Conservation (phyloP, 2,888 invertebrate genomes). For the Hirtodrosophila alboralis region DNA sequence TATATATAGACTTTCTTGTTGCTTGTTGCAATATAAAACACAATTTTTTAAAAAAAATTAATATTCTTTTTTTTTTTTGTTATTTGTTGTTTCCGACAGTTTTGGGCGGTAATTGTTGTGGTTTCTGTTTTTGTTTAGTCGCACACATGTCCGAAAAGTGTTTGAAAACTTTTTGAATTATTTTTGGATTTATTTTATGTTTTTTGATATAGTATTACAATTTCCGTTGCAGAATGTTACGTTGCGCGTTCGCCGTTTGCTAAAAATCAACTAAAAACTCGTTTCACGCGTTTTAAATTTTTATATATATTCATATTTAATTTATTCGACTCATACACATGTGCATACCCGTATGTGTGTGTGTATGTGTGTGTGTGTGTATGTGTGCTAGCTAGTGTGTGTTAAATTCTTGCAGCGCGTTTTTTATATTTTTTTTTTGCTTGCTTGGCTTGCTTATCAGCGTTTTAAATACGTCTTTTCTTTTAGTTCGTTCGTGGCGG, state of each 20-base stretch:
- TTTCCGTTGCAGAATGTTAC: conserved; percentile 31
- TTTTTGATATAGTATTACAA: conserved; percentile 34
- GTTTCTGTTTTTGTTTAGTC: conserved; percentile 35
- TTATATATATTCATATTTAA: conserved; percentile 65
- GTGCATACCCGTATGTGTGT: no score
- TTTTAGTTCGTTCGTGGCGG: conserved; percentile 54
- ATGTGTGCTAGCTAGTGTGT: conserved; percentile 22
- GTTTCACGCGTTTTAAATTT: conserved; percentile 70
- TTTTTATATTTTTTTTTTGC: conserved; percentile 47
- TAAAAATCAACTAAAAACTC: conserved; percentile 75
- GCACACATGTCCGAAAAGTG: conserved; percentile 52
- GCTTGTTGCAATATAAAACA: not conserved
- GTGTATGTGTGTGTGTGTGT: conserved; percentile 9
- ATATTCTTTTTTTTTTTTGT: not conserved
- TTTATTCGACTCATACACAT: conserved; percentile 38
- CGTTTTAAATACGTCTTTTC: conserved; percentile 75
- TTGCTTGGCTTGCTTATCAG: conserved; percentile 58
- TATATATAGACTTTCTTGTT: conserved; percentile 7
- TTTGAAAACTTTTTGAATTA: conserved; percentile 13
- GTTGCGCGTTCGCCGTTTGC: conserved; percentile 67
- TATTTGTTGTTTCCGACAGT: conserved; percentile 12
- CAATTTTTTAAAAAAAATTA: not conserved
- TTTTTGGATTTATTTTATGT: not conserved
- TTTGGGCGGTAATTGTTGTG: conserved; percentile 14
- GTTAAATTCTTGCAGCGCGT: conserved; percentile 69